Percentiles rank a stretch among this genome's conserved stretches.
Conservation (phyloP, 2,797 vertebrate species). For the Gymnoscopelus microlampas region DNA sequence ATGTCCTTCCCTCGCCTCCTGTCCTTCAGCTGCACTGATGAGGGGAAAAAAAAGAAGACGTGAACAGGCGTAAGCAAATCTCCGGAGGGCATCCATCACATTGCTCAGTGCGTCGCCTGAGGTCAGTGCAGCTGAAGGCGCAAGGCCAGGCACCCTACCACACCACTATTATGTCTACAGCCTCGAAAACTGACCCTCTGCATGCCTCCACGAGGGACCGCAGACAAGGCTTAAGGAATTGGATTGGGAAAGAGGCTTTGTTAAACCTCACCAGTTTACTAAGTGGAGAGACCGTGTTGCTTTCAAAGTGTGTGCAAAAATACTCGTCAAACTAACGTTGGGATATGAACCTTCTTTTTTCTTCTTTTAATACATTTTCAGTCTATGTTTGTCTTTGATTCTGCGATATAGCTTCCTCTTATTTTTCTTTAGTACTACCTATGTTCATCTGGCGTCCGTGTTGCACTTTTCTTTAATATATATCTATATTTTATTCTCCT, state of each 20-base stretch:
- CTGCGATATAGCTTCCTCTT: constrained; percentile 72
- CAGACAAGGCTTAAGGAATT: constrained; percentile 19
- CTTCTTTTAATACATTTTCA: constrained; percentile 56
- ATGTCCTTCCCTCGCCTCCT: constrained; percentile 5
- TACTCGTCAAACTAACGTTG: constrained; percentile 77
- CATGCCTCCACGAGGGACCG: neutral
- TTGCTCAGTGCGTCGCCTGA: constrained; percentile 55
- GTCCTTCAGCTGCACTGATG: constrained; percentile 53
- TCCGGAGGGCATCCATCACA: constrained; percentile 77
- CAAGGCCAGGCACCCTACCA: neutral
- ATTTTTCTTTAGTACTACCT: constrained; percentile 61
- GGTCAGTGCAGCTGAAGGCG: constrained; percentile 54
- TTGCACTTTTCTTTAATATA: constrained; percentile 76
- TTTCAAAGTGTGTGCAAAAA: constrained; percentile 83
- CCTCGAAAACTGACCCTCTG: constrained; percentile 8
- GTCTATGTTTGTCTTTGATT: constrained; percentile 50
- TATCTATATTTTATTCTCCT: constrained; percentile 80
- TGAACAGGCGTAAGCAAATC: constrained; percentile 65
- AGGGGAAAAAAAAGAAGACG: constrained; percentile 9
- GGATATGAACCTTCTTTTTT: constrained; percentile 65
- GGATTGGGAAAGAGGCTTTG: constrained; percentile 50
- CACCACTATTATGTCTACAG: constrained; percentile 2
- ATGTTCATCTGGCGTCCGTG: constrained; percentile 67
- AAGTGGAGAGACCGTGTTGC: constrained; percentile 57
- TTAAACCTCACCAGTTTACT: constrained; percentile 32